Base-by-base conservation (phyloP, 2,113 vertebrate species). In the Pelobates fuscus region DNA sequence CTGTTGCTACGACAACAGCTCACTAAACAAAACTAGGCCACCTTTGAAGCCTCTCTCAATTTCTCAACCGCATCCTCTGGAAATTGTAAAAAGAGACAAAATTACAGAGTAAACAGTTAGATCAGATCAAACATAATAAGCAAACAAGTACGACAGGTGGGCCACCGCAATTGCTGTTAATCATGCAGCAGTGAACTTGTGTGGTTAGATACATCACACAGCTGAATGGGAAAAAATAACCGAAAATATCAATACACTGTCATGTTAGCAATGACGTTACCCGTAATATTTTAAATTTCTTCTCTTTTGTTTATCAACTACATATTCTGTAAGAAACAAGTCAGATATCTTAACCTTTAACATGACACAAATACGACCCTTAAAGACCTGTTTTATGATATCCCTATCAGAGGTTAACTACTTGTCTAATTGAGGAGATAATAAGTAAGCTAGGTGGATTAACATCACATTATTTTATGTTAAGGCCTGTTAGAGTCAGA, bases 21-120 rank as follows among this genome's bases (percentile, higher is more conserved):
- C 0, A 27, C 14, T 74, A 78, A 84, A 44, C 20, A 64, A 84
- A 81, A 83, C 76, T 81, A 78, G 86, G 86, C 78, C 84, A 76
- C 2, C 69, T 90, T 78, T 89, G 43, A 84, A 84, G 79, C 85
- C 85, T 54, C 1, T 58, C 71, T 66, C 46, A 43, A 29, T 59
- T 76, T 76, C 49, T 44, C 81, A 89, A 59, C 90, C 90, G 20
- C 90, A 83, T 93, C 90, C 90, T 90, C 79, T 89, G 79, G 80
- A 89, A 89, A 87, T 10, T 37, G 77, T 57, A 54, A 30, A 26
- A n/a, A 20, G 70, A 71, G 79, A 80, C 86, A 84, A 81, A 87
- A 84, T 83, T 82, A 83, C 74, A 24, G 2, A 58, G 54, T 14
- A 4, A 67, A 60, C 44, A 55, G 24, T 18, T 1, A 14, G 17